Evolutionary conservation across 2,888 invertebrate species (phyloP), one percentile per base, ranked within the genome.

Genomic region (Trissolcus japonicus): DNA sequence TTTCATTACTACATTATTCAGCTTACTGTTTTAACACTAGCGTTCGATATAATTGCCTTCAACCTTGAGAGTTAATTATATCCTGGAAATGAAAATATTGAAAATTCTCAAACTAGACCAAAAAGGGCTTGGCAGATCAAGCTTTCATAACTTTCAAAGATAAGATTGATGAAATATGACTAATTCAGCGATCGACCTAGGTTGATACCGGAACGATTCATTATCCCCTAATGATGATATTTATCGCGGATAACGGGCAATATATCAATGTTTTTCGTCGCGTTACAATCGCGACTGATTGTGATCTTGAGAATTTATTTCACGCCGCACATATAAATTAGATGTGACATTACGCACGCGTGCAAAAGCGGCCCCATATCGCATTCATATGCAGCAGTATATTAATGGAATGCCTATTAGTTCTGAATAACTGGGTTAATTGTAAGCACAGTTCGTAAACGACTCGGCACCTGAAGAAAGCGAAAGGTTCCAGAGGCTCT

Each of bases 371-470:
- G 62, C 60, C 51, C 48, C 35, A 21, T 68, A 56, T 65, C 65
- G 63, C 68, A 65, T 77, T 69, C 54, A 62, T 69, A 67, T 78
- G 56, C 72, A 65, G 71, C 53, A 78, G 77, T 69, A 77, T 75
- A 69, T 71, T 83, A 83, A 83, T 82, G 81, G 81, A 84, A 83
- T 79, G 81, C 72, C 81, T 82, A 83, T 84, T 83, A 84, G 82
- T 84, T 84, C 80, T 80, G 82, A 82, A 81, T 81, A 84, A 83
- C 80, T 83, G 81, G 82, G 82, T 82, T 84, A 83, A 85, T 84
- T 81, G 81, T 80, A 67, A 74, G 66, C 77, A 62, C 55, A 63
- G 78, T 79, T 80, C 62, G 76, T 43, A 14, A 43, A 11, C 54
- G 79, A 66, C 71, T 62, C 72, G 66, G 78, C 74, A 75, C 75